phyloP scores from a whole-genome alignment of 1,140 invertebrate species.

The Cherax quadricarinatus region DNA sequence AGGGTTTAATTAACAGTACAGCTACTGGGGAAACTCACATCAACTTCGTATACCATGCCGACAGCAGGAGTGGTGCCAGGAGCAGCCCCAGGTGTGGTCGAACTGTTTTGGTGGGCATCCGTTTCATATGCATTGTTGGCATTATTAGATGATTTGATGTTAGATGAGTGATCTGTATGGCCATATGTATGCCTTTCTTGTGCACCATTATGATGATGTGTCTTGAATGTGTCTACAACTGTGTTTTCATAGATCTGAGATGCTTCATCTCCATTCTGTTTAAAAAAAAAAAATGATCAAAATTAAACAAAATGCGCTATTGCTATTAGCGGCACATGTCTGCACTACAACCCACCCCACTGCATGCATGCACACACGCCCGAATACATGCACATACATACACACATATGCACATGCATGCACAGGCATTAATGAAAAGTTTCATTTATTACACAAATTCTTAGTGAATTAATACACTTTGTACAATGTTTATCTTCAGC shows the following conservation, averaged over 20 bases:
- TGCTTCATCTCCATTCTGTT: background rate
- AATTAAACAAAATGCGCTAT: too few species aligned
- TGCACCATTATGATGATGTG: background rate
- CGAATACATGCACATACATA: too few species aligned
- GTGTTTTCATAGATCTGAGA: background rate
- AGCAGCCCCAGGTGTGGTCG: background rate
- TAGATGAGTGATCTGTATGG: background rate
- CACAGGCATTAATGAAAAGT: background rate
- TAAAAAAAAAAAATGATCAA: background rate
- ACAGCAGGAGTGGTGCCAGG: background rate
- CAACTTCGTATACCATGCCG: constrained; percentile 55
- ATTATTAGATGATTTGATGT: background rate
- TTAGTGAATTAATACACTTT: too few species aligned
- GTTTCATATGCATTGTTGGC: background rate
- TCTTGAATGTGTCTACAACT: background rate
- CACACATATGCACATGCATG: background rate
- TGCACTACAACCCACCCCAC: too few species aligned
- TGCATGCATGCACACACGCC: background rate
- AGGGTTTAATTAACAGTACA: too few species aligned
- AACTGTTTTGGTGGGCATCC: background rate
- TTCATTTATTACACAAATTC: too few species aligned
- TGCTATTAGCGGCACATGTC: too few species aligned
- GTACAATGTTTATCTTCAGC: too few species aligned
- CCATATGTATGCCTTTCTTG: background rate
- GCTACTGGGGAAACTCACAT: constrained; percentile 18